phyloP scores from a whole-genome alignment of 2,113 vertebrate genomes.

The Candoia aspera region DNA sequence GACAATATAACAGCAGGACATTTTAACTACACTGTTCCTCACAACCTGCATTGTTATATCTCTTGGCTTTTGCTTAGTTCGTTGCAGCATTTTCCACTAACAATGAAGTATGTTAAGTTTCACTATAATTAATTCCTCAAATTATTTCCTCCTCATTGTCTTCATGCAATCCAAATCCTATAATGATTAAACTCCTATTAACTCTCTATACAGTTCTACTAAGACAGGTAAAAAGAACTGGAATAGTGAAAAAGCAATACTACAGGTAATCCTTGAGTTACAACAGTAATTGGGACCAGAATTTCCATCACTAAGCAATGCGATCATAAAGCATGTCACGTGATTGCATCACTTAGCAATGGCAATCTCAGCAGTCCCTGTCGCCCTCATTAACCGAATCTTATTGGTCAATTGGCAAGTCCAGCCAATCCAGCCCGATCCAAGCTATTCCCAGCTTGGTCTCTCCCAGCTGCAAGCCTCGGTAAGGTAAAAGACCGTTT shows the following conservation, averaged over 20 bases:
- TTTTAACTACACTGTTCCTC: slow-evolving; percentile 55
- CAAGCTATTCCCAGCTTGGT: not conserved
- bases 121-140: slow-evolving; percentile 27
- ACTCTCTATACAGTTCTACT: slow-evolving; percentile 6
- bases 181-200: slow-evolving; percentile 37
- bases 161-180: slow-evolving; percentile 37
- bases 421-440: not conserved
- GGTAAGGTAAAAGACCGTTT: not conserved
- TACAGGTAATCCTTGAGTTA: not conserved
- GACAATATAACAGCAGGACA: slow-evolving; percentile 44
- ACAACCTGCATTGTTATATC: slow-evolving; percentile 36
- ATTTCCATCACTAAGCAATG: not conserved
- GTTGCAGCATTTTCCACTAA: slow-evolving; percentile 47
- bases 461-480: not conserved
- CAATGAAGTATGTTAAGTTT: slow-evolving; percentile 35
- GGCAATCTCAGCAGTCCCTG: not conserved
- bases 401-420: not conserved
- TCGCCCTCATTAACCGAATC: not conserved
- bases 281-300: not conserved
- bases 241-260: not conserved
- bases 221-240: slow-evolving; percentile 33
- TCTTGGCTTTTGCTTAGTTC: slow-evolving; percentile 13
- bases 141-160: slow-evolving; percentile 24
- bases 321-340: not conserved
- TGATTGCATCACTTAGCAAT: not conserved